Evolutionary conservation across 2,113 vertebrate genomes (phyloP).

Genomic region (Zapus hudsonius): DNA sequence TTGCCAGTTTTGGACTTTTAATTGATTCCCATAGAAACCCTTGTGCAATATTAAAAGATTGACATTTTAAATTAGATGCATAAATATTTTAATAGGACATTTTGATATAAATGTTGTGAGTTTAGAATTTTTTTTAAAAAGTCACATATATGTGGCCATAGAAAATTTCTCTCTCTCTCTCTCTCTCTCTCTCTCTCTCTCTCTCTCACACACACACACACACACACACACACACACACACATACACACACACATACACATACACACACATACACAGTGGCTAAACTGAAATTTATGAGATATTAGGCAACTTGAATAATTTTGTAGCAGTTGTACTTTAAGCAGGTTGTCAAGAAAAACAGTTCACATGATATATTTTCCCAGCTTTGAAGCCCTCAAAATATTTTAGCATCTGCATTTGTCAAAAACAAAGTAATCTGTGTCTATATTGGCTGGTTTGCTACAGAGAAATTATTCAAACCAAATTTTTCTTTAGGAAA

Average conservation of each 20-base stretch:
- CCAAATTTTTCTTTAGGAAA: conserved; percentile 47
- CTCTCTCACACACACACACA: too few species aligned
- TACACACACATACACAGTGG: not conserved
- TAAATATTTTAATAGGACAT: not conserved
- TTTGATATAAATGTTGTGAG: not conserved
- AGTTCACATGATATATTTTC: conserved; percentile 22
- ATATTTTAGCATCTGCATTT: conserved; percentile 14
- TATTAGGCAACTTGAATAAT: not conserved
- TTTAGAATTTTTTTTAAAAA: not conserved
- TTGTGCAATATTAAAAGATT: not conserved
- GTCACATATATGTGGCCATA: not conserved
- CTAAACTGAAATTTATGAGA: not conserved
- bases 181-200: too few species aligned
- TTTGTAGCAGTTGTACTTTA: conserved; percentile 13
- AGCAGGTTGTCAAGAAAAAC: not conserved
- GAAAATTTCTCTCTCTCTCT: too few species aligned
- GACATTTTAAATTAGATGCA: not conserved
- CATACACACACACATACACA: not conserved
- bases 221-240: too few species aligned
- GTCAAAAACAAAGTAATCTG: conserved; percentile 25
- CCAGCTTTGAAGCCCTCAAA: not conserved
- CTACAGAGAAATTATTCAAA: not conserved
- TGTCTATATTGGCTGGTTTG: not conserved
- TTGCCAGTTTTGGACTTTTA: not conserved
- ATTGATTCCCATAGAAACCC: not conserved